Conservation (phyloP, 2,888 invertebrate species). For the Spilarctia lutea region DNA sequence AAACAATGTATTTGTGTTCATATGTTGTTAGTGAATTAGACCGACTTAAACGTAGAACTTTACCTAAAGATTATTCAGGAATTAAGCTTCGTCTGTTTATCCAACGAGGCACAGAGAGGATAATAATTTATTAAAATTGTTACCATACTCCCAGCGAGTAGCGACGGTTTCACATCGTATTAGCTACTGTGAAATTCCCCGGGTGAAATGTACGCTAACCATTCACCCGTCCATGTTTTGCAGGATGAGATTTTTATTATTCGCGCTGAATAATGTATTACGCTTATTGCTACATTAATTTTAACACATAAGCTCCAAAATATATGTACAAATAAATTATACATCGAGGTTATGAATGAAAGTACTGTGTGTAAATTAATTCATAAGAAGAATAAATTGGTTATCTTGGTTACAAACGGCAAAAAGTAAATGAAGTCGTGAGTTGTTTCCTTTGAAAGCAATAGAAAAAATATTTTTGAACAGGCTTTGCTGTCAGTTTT, state of each 20-base stretch:
- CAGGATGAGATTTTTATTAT: constrained; percentile 51
- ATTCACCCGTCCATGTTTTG: constrained; percentile 48
- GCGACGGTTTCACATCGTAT: constrained; percentile 57
- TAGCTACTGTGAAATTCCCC: constrained; percentile 64
- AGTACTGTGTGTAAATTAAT: constrained; percentile 18
- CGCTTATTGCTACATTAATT: constrained; percentile 46
- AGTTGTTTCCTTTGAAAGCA: background rate
- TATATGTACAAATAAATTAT: constrained; percentile 11
- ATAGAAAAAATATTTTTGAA: background rate
- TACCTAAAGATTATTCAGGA: constrained; percentile 52
- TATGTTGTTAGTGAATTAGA: constrained; percentile 1
- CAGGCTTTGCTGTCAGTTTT: background rate
- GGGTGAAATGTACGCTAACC: constrained; percentile 56
- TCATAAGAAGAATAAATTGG: constrained; percentile 12
- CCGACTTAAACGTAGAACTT: background rate
- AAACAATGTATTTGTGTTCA: background rate
- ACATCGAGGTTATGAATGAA: constrained; percentile 8
- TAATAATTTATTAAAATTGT: constrained; percentile 84
- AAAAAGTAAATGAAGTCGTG: background rate
- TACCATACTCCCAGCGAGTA: constrained; percentile 64
- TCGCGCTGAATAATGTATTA: constrained; percentile 44
- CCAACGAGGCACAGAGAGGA: constrained; percentile 61
- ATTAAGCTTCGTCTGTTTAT: constrained; percentile 74
- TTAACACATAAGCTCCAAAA: constrained; percentile 17
- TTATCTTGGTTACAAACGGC: background rate